A percentile compares a stretch with the other conserved stretches of the same genome.
Conservation (phyloP, 2,113 vertebrate genomes). For the Pelobates fuscus region DNA sequence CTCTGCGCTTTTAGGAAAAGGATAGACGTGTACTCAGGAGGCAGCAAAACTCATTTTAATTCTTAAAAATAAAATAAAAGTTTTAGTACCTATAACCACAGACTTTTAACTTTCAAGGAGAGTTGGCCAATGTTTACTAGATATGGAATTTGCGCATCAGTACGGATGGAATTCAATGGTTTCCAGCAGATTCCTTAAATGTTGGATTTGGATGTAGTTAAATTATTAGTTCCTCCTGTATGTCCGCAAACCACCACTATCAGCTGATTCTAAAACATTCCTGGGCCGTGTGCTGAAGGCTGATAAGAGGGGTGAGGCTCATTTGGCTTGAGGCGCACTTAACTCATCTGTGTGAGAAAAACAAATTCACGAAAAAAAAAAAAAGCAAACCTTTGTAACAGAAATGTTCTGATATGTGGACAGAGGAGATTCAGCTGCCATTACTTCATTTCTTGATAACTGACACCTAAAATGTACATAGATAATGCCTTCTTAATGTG, state of each 20-base stretch:
- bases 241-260: slow-evolving; percentile 2
- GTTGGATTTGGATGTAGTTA: not conserved
- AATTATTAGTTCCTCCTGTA: not conserved
- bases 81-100: too few species aligned
- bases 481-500: too few species aligned
- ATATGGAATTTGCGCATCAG: too few species aligned
- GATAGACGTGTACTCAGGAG: too few species aligned
- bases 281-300: slow-evolving; percentile 8
- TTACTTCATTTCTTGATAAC: not conserved
- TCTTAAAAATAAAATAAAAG: too few species aligned
- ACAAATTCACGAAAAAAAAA: not conserved
- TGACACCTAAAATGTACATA: too few species aligned
- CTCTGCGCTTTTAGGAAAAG: too few species aligned
- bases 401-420: slow-evolving; percentile 9
- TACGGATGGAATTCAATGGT: too few species aligned
- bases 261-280: slow-evolving; percentile 2
- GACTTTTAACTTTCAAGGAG: too few species aligned
- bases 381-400: not conserved
- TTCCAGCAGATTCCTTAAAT: not conserved
- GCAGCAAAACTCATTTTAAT: too few species aligned
- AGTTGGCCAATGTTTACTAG: too few species aligned
- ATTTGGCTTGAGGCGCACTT: not conserved
- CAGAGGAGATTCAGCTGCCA: not conserved
- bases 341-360: slow-evolving; percentile 27
- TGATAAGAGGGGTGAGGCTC: slow-evolving; percentile 43